Percentiles rank a stretch among this genome's conserved stretches.
These are phyloP conservation scores for Eristalis intricaria DNA, from an alignment of 2,888 invertebrate genomes.

Conservation along the genomic window DNA sequence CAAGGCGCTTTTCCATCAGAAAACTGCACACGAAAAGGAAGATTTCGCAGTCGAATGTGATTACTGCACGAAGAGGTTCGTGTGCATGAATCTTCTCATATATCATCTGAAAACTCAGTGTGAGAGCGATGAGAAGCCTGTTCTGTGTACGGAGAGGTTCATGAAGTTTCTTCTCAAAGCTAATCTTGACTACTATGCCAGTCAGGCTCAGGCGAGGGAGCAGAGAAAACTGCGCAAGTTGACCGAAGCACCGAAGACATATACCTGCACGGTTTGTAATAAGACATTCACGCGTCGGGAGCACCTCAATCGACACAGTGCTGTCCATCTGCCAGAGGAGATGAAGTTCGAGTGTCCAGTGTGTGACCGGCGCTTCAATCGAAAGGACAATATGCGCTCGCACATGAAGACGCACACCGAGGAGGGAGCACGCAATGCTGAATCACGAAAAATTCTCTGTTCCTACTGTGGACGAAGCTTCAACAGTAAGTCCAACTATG, in stretches of 20 bases:
- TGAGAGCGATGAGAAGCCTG: constrained; percentile 72
- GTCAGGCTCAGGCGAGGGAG: constrained; percentile 68
- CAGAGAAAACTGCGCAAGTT: constrained; percentile 59
- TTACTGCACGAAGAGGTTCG: constrained; percentile 63
- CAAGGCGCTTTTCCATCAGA: constrained; percentile 72
- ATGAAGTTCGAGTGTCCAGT: constrained; percentile 72
- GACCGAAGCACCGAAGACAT: constrained; percentile 56
- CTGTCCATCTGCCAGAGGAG: constrained; percentile 72
- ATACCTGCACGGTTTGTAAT: constrained; percentile 61
- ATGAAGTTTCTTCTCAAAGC: constrained; percentile 68
- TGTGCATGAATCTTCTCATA: constrained; percentile 68
- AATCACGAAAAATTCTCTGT: constrained; percentile 67
- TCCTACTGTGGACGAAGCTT: constrained; percentile 73
- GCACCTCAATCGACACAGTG: constrained; percentile 70
- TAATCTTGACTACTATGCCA: constrained; percentile 71
- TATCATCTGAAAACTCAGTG: constrained; percentile 73
- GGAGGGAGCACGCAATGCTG: constrained; percentile 66
- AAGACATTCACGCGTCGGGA: constrained; percentile 71
- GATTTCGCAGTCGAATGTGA: constrained; percentile 62
- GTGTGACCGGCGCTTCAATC: constrained; percentile 70
- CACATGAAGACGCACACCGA: constrained; percentile 73
- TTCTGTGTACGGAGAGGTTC: constrained; percentile 70
- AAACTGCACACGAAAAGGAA: constrained; percentile 51
- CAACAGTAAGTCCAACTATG: constrained; percentile 72
- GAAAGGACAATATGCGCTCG: constrained; percentile 73